Base-by-base conservation (phyloP, 2,113 vertebrate species). In the Galemys pyrenaicus region DNA sequence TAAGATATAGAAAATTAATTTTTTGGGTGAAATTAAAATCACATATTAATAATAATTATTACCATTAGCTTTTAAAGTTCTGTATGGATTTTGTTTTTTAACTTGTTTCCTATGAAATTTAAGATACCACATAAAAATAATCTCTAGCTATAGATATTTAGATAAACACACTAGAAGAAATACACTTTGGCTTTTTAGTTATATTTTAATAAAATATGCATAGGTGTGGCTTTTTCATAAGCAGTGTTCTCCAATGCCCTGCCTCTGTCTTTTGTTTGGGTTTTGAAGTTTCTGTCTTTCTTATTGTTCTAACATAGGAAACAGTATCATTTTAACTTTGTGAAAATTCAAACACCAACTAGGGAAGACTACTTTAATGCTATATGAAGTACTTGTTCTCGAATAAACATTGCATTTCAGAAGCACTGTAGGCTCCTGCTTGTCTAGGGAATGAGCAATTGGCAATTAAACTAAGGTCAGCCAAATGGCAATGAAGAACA, bases 31-130 rank as follows among this genome's bases (percentile, higher is more conserved):
- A 87, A n/a, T 68, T 20, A 93, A 92, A 83, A 67, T 51, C 37
- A 65, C 12, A 92, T 79, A 32, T 85, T 77, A 71, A 87, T 89
- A 89, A 77, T 82, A 92, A 94, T 81, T 82, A 94, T 81, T 82
- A 89, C 19, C 39, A 87, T 56, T 83, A 91, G 51, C 37, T 54
- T 92, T 90, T 74, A 91, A 91, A 17, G 30, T 83, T 49, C 49
- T 84, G 17, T 30, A 64, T 58, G 30, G 44, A 85, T 54, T 75
- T 82, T 83, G 6, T 19, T 74, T 87, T 85, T 75, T 24, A 3
- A 91, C 81, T 15, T 80, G 7, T 70, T 20, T 83, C 73, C 44
- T 32, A 87, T 44, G 28, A 90, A 94, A 84, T 58, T 96, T n/a
- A 89, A 92, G 70, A 83, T 68, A 44, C 9, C 19, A 51, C 11